phyloP scores from a whole-genome alignment of 2,888 invertebrate genomes.

The Amiota mariae region DNA sequence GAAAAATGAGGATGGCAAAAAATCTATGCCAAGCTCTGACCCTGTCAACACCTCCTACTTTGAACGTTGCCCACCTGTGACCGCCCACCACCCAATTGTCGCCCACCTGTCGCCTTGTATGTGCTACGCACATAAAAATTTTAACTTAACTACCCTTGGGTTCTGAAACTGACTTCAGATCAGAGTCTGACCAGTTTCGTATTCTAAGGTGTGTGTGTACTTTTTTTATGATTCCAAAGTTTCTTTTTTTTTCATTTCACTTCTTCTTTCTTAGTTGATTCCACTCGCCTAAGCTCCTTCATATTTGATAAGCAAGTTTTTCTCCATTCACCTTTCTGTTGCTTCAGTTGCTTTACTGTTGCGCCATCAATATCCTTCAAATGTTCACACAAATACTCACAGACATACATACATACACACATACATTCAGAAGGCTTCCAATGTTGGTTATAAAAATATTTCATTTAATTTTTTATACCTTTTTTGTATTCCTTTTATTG shows the following conservation, averaged over 20 bases:
- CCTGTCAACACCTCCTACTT: background rate
- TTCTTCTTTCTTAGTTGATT: background rate
- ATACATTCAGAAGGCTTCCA: constrained; percentile 5
- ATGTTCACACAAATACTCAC: constrained; percentile 13
- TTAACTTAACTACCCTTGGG: constrained; percentile 62
- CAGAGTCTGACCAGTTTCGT: background rate
- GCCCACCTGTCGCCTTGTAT: constrained; percentile 10
- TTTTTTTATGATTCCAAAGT: no score
- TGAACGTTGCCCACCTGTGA: constrained; percentile 52
- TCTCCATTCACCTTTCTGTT: constrained; percentile 38
- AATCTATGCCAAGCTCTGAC: constrained; percentile 16
- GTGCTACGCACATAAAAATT: constrained; percentile 55
- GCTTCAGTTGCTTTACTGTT: constrained; percentile 42
- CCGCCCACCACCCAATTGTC: constrained; percentile 26
- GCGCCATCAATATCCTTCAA: constrained; percentile 61
- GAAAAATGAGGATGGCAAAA: background rate
- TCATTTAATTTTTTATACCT: constrained; percentile 62
- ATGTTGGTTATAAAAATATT: constrained; percentile 68
- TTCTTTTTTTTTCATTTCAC: background rate
- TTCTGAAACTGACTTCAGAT: constrained; percentile 14
- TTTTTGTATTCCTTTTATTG: constrained; percentile 43
- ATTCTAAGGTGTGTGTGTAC: no score
- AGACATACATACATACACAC: constrained; percentile 5
- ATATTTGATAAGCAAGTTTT: constrained; percentile 65
- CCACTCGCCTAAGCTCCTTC: constrained; percentile 51